phyloP scores from a whole-genome alignment of 2,113 vertebrate species.

The Leucoraja erinaceus region DNA sequence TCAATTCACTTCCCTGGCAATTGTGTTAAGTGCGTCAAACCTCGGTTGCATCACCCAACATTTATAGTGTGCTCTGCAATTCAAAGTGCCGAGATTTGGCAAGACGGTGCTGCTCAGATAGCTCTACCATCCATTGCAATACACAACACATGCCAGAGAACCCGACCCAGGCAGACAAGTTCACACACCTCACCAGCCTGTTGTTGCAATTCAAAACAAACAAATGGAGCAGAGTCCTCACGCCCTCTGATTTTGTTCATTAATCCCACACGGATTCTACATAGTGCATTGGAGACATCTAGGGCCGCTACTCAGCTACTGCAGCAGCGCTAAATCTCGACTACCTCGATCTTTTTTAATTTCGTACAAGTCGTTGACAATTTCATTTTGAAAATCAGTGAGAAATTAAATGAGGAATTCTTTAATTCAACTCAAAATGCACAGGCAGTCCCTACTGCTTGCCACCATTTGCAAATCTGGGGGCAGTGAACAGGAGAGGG shows the following conservation, averaged over 20 bases:
- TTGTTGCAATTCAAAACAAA: constrained; percentile 1
- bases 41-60: not conserved
- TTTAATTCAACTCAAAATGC: not conserved
- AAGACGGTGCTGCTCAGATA: not conserved
- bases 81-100: not conserved
- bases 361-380: not conserved
- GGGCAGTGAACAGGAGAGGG: too few species aligned
- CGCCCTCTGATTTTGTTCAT: not conserved
- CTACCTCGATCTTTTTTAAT: not conserved
- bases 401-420: not conserved
- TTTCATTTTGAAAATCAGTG: not conserved
- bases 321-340: not conserved
- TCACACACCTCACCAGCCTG: not conserved
- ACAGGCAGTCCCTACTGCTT: not conserved
- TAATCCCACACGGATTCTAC: not conserved
- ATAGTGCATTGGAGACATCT: constrained; percentile 7
- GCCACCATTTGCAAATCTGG: not conserved
- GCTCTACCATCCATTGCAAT: not conserved
- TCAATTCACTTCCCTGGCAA: not conserved
- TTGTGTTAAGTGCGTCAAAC: not conserved
- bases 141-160: not conserved
- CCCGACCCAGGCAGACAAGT: not conserved
- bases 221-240: not conserved
- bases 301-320: not conserved
- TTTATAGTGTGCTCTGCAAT: not conserved